Evolutionary conservation across 2,113 vertebrate genomes (phyloP).

Genomic region (Syngnathoides biaculeatus): DNA sequence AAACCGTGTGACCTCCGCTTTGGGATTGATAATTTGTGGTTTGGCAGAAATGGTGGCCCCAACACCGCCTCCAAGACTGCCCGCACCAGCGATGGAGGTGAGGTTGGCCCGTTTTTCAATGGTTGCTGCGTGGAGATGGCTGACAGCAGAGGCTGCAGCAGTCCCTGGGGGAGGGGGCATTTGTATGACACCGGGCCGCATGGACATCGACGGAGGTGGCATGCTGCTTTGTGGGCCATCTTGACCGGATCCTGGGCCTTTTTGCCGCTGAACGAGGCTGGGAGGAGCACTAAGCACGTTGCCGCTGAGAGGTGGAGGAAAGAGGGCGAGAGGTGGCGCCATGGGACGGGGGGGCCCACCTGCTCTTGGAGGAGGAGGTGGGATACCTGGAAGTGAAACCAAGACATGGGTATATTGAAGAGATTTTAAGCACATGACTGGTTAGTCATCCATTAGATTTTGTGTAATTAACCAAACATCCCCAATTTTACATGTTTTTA

Average conservation of each 20-base stretch:
- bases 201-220: slow-evolving; percentile 63
- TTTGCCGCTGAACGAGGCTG: slow-evolving; percentile 90
- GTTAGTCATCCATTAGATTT: no score
- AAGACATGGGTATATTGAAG: neutral
- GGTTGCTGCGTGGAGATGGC: slow-evolving; percentile 67
- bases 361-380: slow-evolving; percentile 88
- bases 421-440: neutral
- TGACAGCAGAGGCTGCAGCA: slow-evolving; percentile 20
- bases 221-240: slow-evolving; percentile 58
- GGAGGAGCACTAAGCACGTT: slow-evolving; percentile 94
- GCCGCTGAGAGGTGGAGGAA: slow-evolving; percentile 83
- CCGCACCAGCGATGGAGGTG: slow-evolving; percentile 50
- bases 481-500: no score
- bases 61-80: slow-evolving; percentile 31
- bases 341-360: slow-evolving; percentile 81
- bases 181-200: slow-evolving; percentile 68
- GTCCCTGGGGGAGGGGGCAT: slow-evolving; percentile 77
- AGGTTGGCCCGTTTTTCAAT: slow-evolving; percentile 77
- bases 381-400: slow-evolving; percentile 78
- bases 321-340: slow-evolving; percentile 83
- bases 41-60: slow-evolving; percentile 95
- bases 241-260: slow-evolving; percentile 74
- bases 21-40: slow-evolving; percentile 97
- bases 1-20: slow-evolving; percentile 93
- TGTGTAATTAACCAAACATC: no score